Evolutionary conservation across 2,797 vertebrate species (phyloP), one percentile per base, ranked within the genome.

Genomic region (Harpagifer antarcticus): DNA sequence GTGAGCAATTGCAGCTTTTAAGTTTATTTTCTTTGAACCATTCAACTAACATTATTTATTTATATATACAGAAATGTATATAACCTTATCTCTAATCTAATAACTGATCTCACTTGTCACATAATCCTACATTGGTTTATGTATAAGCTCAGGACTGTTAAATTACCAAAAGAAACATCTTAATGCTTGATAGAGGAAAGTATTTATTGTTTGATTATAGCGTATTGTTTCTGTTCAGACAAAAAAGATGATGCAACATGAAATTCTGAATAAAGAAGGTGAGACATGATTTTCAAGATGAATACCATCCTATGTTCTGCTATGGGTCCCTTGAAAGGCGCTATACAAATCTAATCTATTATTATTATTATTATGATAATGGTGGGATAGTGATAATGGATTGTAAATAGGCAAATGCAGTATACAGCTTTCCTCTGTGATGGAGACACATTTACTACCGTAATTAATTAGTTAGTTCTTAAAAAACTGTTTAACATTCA

Each of bases 1-100:
- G 68, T 52, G 17, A 70, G 15, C 8, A 37, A 52, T 8, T 54
- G n/a, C n/a, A 62, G 45, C 59, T 23, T 79, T 62, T 60, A 42
- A 40, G 23, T 82, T 60, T 48, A 0, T 19, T 20, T 20, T 17
- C 19, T 43, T 37, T 43, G 23, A 58, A n/a, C 33, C 15, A 14
- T 67, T 49, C 33, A 53, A 23, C 52, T 52, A 1, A 48, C 5
- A 63, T 45, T 19, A 53, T 62, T 1, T 53, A 20, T 44, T 31
- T 13, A 33, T 53, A 20, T 14, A 13, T 49, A 27, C 19, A 9
- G 3, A 43, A 76, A 17, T 23, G 3, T 10, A 27, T 3, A 16
- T 61, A 65, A 72, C 40, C 19, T 42, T 42, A 74, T 75, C 49
- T 33, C 11, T 58, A 14, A 19, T 31, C 13, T 17, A 5, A 5